Evolutionary conservation across 2,113 vertebrate genomes (phyloP).

Genomic region (Erythrocebus patas): DNA sequence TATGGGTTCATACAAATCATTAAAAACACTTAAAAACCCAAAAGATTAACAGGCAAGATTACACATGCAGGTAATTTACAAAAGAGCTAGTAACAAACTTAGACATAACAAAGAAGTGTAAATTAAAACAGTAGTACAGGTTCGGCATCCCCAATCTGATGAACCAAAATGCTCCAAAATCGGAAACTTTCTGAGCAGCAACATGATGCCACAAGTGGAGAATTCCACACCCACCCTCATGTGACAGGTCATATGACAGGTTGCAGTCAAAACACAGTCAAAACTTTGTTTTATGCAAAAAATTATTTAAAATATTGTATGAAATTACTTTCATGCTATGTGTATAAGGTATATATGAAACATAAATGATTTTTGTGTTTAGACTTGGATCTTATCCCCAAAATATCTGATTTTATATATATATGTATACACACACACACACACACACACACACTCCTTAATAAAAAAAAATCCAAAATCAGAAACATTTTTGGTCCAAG

Average conservation of each 20-base stretch:
- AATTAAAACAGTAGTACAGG: not conserved
- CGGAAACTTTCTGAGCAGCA: not conserved
- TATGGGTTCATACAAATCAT: not conserved
- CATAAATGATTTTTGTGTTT: too few relatives aligned
- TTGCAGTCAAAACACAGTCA: not conserved
- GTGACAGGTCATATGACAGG: not conserved
- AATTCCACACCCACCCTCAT: not conserved
- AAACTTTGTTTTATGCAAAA: not conserved
- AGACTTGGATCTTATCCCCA: not conserved
- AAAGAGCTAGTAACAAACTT: not conserved
- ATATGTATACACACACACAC: not conserved
- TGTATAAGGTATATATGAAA: not conserved
- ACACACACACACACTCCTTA: too few relatives aligned
- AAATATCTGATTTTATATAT: not conserved
- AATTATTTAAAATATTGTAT: not conserved
- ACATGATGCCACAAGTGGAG: not conserved
- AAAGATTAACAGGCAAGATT: conserved; percentile 4
- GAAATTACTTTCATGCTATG: not conserved
- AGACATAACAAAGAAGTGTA: not conserved
- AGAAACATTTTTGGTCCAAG: not conserved
- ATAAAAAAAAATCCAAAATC: not conserved
- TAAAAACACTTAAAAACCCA: not conserved
- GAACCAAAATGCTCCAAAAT: not conserved
- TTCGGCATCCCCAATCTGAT: not conserved
- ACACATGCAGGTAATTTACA: not conserved